Percentiles rank a stretch among this genome's conserved stretches.
These are phyloP conservation scores for Peromyscus leucopus DNA, from an alignment of 2,113 vertebrate genomes.

Conservation along the genomic window DNA sequence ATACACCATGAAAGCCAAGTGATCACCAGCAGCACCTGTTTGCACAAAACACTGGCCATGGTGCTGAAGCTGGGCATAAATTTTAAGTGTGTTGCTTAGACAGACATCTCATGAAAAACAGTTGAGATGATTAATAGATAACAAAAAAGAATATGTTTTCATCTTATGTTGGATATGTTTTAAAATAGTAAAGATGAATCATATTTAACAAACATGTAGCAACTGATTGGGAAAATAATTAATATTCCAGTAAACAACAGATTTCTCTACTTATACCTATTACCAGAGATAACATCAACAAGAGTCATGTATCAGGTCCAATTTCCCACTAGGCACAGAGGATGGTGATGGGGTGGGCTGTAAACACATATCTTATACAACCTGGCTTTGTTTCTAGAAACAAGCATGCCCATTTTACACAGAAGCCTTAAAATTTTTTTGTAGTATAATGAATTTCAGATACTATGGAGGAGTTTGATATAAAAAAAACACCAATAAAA, in stretches of 20 bases:
- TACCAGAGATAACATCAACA: conserved; percentile 68
- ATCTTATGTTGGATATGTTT: conserved; percentile 45
- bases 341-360: conserved; percentile 29
- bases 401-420: conserved; percentile 68
- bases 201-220: conserved; percentile 62
- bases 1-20: conserved; percentile 36
- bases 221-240: conserved; percentile 49
- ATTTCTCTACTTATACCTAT: conserved; percentile 44
- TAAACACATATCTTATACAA: conserved; percentile 49
- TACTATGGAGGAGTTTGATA: background rate
- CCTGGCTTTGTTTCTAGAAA: conserved; percentile 82
- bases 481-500: conserved; percentile 58
- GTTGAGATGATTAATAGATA: conserved; percentile 30
- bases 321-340: conserved; percentile 75
- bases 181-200: conserved; percentile 45
- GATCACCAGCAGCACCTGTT: conserved; percentile 53
- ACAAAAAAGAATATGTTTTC: background rate
- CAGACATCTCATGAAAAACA: conserved; percentile 11
- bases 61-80: background rate
- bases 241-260: conserved; percentile 72
- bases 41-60: background rate
- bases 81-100: conserved; percentile 51
- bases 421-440: conserved; percentile 40
- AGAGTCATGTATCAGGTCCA: conserved; percentile 64
- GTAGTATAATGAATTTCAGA: conserved; percentile 53